These are phyloP conservation scores for Hypothenemus hampei DNA, from an alignment of 1,140 invertebrate genomes.

Conservation along the genomic window DNA sequence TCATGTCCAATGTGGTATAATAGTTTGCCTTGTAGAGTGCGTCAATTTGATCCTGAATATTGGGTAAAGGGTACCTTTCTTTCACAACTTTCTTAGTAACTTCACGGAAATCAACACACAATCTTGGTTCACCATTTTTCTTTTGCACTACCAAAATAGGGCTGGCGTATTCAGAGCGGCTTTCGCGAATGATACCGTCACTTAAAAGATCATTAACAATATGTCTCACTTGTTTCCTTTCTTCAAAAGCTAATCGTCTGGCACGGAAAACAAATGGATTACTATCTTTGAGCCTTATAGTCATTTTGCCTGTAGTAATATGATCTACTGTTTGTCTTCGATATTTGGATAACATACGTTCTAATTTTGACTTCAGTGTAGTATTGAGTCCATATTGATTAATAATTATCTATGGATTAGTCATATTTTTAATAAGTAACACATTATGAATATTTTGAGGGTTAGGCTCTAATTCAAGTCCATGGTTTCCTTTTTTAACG, in stretches of 20 bases:
- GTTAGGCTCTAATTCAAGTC: not conserved
- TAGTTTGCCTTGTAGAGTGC: conserved; percentile 21
- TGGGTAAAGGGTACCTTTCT: conserved; percentile 40
- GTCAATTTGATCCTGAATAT: conserved; percentile 42
- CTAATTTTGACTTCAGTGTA: not conserved
- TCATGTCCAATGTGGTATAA: conserved; percentile 32
- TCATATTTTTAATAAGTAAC: no score
- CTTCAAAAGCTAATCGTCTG: conserved; percentile 17
- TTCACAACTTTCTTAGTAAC: conserved; percentile 45
- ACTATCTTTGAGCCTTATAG: conserved; percentile 6
- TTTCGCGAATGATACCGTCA: conserved; percentile 41
- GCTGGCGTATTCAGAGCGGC: conserved; percentile 45
- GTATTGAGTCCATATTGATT: no score
- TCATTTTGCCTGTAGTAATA: conserved; percentile 12
- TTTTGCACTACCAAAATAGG: conserved; percentile 48
- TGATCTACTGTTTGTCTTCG: conserved; percentile 6
- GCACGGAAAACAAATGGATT: conserved; percentile 19
- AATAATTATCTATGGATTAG: no score
- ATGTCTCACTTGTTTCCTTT: conserved; percentile 20
- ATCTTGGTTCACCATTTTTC: conserved; percentile 45
- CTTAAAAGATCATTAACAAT: conserved; percentile 41
- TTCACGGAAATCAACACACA: conserved; percentile 48
- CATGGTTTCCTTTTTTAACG: conserved; percentile 1
- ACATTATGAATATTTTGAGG: not conserved
- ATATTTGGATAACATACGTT: not conserved